These are phyloP conservation scores for Cryptotermes secundus DNA, from an alignment of 1,140 invertebrate genomes.

Conservation along the genomic window DNA sequence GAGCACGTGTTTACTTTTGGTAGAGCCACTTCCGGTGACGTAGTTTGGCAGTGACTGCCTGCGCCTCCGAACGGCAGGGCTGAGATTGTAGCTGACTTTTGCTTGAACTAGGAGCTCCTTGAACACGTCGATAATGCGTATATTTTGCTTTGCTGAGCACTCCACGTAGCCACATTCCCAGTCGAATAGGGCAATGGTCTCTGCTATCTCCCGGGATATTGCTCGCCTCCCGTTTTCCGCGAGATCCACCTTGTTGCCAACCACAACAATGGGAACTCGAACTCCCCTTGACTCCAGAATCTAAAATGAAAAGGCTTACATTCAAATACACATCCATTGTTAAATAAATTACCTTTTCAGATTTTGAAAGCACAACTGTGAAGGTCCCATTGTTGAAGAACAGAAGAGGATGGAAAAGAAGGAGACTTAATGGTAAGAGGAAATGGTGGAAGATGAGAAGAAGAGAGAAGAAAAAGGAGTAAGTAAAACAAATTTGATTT, in stretches of 20 bases:
- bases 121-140: constrained; percentile 47
- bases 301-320: constrained; percentile 32
- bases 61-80: constrained; percentile 50
- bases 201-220: constrained; percentile 47
- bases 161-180: constrained; percentile 59
- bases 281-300: constrained; percentile 43
- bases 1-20: constrained; percentile 40
- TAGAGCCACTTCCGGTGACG: constrained; percentile 33
- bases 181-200: constrained; percentile 52
- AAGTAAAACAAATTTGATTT: too few relatives aligned
- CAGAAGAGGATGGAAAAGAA: too few relatives aligned
- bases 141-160: constrained; percentile 55
- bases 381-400: too few relatives aligned
- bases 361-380: too few relatives aligned
- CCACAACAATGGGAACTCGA: constrained; percentile 54
- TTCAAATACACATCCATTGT: too few relatives aligned
- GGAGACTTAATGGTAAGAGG: too few relatives aligned
- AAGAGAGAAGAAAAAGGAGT: too few relatives aligned
- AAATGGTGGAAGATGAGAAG: too few relatives aligned
- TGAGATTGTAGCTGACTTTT: constrained; percentile 54
- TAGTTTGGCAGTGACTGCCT: constrained; percentile 52
- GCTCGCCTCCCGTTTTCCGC: constrained; percentile 39
- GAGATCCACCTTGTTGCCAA: constrained; percentile 58
- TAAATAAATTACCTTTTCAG: too few relatives aligned
- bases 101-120: constrained; percentile 56